Percentiles rank a stretch among this genome's conserved stretches.
These are phyloP conservation scores for Scrobipalpa atriplicella DNA, from an alignment of 2,888 invertebrate genomes.

Conservation along the genomic window DNA sequence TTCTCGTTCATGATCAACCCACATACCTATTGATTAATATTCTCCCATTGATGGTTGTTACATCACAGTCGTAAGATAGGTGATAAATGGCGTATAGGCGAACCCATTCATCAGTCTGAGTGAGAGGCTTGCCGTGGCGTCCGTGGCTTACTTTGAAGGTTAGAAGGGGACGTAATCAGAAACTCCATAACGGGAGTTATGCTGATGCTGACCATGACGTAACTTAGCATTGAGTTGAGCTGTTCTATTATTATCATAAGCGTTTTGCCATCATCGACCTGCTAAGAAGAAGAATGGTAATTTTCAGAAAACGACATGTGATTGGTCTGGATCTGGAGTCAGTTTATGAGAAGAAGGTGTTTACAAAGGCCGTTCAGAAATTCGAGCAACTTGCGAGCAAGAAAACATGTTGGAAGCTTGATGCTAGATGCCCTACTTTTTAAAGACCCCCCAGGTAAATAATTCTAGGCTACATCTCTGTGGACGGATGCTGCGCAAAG, in stretches of 20 bases:
- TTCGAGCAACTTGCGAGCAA: too few relatives aligned
- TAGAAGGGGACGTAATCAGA: conserved; percentile 5
- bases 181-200: not conserved
- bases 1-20: not conserved
- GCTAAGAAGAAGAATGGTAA: too few relatives aligned
- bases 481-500: conserved; percentile 58
- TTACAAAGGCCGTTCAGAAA: too few relatives aligned
- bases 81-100: conserved; percentile 27
- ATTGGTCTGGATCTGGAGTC: too few relatives aligned
- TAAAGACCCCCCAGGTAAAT: not conserved
- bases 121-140: conserved; percentile 59
- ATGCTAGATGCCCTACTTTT: too few relatives aligned
- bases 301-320: too few relatives aligned
- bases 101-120: conserved; percentile 41
- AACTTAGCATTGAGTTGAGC: too few relatives aligned
- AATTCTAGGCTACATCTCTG: conserved; percentile 3
- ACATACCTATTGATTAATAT: conserved; percentile 18
- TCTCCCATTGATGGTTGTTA: conserved; percentile 34
- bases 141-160: conserved; percentile 61
- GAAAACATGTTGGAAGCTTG: too few relatives aligned
- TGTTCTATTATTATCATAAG: too few relatives aligned
- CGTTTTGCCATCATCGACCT: too few relatives aligned
- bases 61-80: conserved; percentile 30
- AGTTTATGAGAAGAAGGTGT: too few relatives aligned
- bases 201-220: too few relatives aligned